Evolutionary conservation across 2,797 vertebrate species (phyloP), one percentile per base, ranked within the genome.

Genomic region (Eidolon dupreanum): DNA sequence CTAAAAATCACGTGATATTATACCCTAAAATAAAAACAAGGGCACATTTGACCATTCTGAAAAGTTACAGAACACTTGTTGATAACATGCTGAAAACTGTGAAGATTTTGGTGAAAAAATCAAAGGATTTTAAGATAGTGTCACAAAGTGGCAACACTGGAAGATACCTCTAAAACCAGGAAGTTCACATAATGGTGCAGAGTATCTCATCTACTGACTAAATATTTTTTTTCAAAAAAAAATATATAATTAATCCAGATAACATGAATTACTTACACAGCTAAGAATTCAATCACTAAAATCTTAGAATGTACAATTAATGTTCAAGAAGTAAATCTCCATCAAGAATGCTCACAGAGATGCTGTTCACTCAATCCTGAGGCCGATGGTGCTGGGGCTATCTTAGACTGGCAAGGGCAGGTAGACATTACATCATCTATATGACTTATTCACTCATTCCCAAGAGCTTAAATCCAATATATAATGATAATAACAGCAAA

Each of bases 211-310:
- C 51, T 57, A 78, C 5, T 55, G 9, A 49, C 13, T 49, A 49
- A 49, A 49, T 49, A 49, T 49, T 5, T 15, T 73, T 92, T 31
- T 38, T 8, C 77, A 97, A 90, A 5, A 55, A 33, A 79, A 84
- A 43, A 43, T 12, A 46, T 46, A 46, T 46, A 49, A 94, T 87
- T 73, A 66, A 86, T 33, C 16, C 53, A 89, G 17, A 61, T 31
- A 92, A 79, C n/a, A 90, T 46, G 63, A 91, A 91, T 41, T 93
- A 93, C 9, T 68, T 88, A 59, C 33, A 51, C 73, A 59, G 24
- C 59, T 90, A 88, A 90, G 38, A 36, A 15, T 17, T 73, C 51
- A 88, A 87, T 63, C 43, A 95, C 36, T 88, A 73, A 90, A 92
- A 94, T 75, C 5, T 49, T 17, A 91, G 43, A 63, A 84, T 61